These are phyloP conservation scores for Sebastes dallii DNA, from an alignment of 2,797 vertebrate genomes.

Conservation along the genomic window DNA sequence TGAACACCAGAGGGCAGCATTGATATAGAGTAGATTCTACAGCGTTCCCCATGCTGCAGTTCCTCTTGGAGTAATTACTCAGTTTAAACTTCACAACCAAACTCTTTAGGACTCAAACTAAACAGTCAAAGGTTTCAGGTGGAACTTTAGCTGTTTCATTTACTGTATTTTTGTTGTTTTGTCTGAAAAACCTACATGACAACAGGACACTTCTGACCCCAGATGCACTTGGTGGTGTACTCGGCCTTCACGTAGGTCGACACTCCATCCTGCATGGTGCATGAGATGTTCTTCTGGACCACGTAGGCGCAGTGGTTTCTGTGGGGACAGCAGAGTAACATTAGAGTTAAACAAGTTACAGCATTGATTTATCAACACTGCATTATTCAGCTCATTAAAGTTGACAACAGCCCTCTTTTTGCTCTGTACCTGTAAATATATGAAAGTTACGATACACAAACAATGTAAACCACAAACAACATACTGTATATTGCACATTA, in stretches of 20 bases:
- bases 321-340: conserved; percentile 5
- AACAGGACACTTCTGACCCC: conserved; percentile 95
- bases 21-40: neutral
- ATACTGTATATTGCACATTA: no score
- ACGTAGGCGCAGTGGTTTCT: conserved; percentile 96
- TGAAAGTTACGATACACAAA: neutral
- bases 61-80: neutral
- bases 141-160: neutral
- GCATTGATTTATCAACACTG: neutral
- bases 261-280: conserved; percentile 90
- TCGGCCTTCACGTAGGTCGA: conserved; percentile 93
- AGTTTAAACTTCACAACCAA: neutral
- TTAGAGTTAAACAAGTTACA: neutral
- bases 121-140: neutral
- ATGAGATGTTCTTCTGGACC: conserved; percentile 94
- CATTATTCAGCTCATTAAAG: neutral
- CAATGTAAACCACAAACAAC: no score
- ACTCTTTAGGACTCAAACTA: neutral
- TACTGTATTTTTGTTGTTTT: neutral
- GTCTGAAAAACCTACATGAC: conserved; percentile 86
- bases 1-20: conserved; percentile 76
- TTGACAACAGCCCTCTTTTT: neutral
- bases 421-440: neutral
- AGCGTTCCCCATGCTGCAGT: neutral
- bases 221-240: conserved; percentile 94